Percentiles rank a stretch among this genome's conserved stretches.
phyloP scores from a whole-genome alignment of 2,888 invertebrate genomes.

The Selenia dentaria region DNA sequence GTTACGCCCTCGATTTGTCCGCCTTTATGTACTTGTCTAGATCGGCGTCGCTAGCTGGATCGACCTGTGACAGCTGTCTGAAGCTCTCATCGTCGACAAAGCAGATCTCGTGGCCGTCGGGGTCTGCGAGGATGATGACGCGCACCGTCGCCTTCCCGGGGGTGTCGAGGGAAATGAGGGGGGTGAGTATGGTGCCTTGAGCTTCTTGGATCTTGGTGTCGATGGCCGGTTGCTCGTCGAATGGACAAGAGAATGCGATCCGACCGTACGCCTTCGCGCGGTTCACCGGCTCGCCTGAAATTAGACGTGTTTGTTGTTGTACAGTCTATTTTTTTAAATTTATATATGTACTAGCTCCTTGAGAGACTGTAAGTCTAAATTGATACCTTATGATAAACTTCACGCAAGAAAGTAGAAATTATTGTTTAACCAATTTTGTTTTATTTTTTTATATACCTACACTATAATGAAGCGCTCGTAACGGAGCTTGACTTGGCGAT shows the following conservation, averaged over 20 bases:
- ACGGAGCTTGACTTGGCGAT: too few species aligned
- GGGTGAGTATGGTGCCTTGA: slow-evolving; percentile 92
- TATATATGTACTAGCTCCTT: too few species aligned
- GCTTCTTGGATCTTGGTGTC: slow-evolving; percentile 89
- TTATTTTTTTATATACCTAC: too few species aligned
- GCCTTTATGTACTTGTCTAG: slow-evolving; percentile 90
- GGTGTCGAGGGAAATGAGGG: slow-evolving; percentile 96
- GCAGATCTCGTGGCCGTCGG: slow-evolving; percentile 99
- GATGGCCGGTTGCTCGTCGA: slow-evolving; percentile 89
- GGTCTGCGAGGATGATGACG: slow-evolving; percentile 98
- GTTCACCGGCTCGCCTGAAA: slow-evolving; percentile 87
- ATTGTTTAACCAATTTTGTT: too few species aligned
- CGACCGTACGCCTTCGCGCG: slow-evolving; percentile 97
- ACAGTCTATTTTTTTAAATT: not conserved
- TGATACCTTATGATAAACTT: too few species aligned
- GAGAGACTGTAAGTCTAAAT: too few species aligned
- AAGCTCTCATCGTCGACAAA: slow-evolving; percentile 99
- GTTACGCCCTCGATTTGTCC: slow-evolving; percentile 83
- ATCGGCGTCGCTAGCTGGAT: slow-evolving; percentile 91
- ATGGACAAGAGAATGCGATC: slow-evolving; percentile 96
- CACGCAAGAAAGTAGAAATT: too few species aligned
- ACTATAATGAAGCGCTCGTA: too few species aligned
- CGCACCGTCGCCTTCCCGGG: slow-evolving; percentile 98
- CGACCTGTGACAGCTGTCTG: slow-evolving; percentile 92
- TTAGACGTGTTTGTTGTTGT: not conserved